Evolutionary conservation across 2,797 vertebrate species (phyloP).

Genomic region (Peromyscus attwateri): DNA sequence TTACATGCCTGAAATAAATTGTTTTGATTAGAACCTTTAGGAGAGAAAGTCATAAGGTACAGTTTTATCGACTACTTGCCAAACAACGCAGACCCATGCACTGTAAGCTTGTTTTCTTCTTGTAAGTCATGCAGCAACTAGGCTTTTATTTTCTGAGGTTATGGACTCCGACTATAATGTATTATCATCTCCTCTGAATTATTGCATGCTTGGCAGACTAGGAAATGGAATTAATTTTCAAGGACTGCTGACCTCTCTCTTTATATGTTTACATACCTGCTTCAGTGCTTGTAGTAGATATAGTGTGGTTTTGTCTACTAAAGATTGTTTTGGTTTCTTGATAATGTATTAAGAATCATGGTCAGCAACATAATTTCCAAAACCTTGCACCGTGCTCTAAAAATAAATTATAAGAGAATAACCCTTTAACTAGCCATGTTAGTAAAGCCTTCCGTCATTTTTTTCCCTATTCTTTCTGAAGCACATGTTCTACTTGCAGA

Average conservation of each 20-base stretch:
- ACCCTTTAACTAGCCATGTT: slow-evolving; percentile 36
- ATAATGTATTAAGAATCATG: slow-evolving; percentile 64
- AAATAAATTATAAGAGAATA: slow-evolving; percentile 35
- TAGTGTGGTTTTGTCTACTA: slow-evolving; percentile 53
- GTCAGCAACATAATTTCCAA: slow-evolving; percentile 45
- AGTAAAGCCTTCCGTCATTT: slow-evolving; percentile 35
- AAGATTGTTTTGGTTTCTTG: slow-evolving; percentile 37
- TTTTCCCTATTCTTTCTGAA: slow-evolving; percentile 31
- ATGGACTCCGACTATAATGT: slow-evolving; percentile 80
- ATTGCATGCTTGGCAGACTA: slow-evolving; percentile 72
- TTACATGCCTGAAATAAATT: slow-evolving; percentile 91
- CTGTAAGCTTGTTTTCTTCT: slow-evolving; percentile 87
- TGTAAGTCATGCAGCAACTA: slow-evolving; percentile 88
- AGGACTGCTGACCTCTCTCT: slow-evolving; percentile 76
- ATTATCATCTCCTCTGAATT: slow-evolving; percentile 87
- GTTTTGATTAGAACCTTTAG: slow-evolving; percentile 92
- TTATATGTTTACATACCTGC: slow-evolving; percentile 31
- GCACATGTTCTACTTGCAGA: slow-evolving; percentile 25
- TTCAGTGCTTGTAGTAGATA: not conserved
- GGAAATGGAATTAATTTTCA: slow-evolving; percentile 80
- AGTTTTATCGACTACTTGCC: slow-evolving; percentile 91
- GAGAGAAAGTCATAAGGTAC: slow-evolving; percentile 91
- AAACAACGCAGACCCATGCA: slow-evolving; percentile 87
- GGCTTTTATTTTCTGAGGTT: slow-evolving; percentile 87
- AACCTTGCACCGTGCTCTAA: not conserved